A percentile compares a stretch with the other conserved stretches of the same genome.
These are phyloP conservation scores for Acanthococcus lagerstroemiae DNA, from an alignment of 2,888 invertebrate genomes.

Conservation along the genomic window DNA sequence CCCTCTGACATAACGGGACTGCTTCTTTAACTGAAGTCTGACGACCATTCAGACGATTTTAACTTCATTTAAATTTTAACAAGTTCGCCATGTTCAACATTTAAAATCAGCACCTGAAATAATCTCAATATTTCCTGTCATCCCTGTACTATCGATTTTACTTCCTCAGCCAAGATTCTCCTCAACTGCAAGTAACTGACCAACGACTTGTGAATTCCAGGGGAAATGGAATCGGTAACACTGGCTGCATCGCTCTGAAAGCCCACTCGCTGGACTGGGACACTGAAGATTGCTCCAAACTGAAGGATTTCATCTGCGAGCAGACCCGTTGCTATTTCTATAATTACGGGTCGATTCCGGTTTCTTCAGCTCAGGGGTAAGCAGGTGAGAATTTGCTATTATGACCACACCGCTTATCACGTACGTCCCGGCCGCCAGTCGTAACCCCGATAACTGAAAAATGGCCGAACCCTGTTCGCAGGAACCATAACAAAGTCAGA, in stretches of 20 bases:
- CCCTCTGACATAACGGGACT: too few species aligned
- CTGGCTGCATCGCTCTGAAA: constrained; percentile 67
- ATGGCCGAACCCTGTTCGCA: background rate
- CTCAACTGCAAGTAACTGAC: too few species aligned
- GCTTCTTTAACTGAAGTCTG: too few species aligned
- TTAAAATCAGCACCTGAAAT: too few species aligned
- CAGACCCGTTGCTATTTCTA: constrained; percentile 83
- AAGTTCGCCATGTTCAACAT: too few species aligned
- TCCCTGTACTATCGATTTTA: too few species aligned
- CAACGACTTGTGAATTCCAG: too few species aligned
- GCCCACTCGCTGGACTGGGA: constrained; percentile 72
- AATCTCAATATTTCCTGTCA: too few species aligned
- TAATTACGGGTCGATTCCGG: constrained; percentile 82
- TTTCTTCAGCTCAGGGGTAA: constrained; percentile 86
- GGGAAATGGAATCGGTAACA: constrained; percentile 47
- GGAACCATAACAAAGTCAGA: constrained; percentile 10
- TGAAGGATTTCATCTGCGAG: constrained; percentile 82
- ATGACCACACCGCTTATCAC: constrained; percentile 1
- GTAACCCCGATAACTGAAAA: background rate
- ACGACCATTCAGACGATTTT: too few species aligned
- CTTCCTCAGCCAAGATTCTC: too few species aligned
- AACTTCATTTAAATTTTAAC: too few species aligned
- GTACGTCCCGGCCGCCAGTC: background rate
- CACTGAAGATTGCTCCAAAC: constrained; percentile 68
- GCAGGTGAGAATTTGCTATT: constrained; percentile 53